These are phyloP conservation scores for Lagenorhynchus albirostris DNA, from an alignment of 2,113 vertebrate species.

Conservation along the genomic window DNA sequence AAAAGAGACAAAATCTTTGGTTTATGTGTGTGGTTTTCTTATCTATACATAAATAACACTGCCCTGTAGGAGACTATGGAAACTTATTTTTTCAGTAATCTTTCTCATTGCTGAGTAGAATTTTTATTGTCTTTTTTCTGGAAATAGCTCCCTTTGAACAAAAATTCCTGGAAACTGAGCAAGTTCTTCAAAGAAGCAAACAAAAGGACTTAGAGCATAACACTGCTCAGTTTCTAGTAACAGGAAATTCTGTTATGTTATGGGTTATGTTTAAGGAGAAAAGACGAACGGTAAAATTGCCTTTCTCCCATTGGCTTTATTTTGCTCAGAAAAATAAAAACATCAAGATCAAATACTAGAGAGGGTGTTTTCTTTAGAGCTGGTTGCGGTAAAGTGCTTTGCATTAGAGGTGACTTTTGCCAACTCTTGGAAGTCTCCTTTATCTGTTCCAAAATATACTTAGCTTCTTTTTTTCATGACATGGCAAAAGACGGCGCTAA, in stretches of 20 bases:
- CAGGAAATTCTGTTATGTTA: background rate
- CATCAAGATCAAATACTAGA: background rate
- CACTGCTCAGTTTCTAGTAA: slow-evolving; percentile 25
- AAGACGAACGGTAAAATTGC: slow-evolving; percentile 49
- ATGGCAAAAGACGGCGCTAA: slow-evolving; percentile 10
- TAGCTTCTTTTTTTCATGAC: background rate
- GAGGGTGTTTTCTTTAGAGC: slow-evolving; percentile 15
- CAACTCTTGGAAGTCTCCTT: slow-evolving; percentile 56
- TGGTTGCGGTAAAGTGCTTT: slow-evolving; percentile 38
- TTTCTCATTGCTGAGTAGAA: slow-evolving; percentile 36
- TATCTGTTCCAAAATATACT: slow-evolving; percentile 42
- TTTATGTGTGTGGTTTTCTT: slow-evolving; percentile 53
- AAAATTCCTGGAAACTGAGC: slow-evolving; percentile 47
- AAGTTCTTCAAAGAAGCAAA: slow-evolving; percentile 25
- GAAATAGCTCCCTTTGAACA: slow-evolving; percentile 33
- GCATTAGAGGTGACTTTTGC: slow-evolving; percentile 42
- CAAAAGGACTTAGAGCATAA: background rate
- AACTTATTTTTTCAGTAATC: slow-evolving; percentile 49
- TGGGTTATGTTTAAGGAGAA: slow-evolving; percentile 44
- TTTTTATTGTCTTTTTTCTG: slow-evolving; percentile 24
- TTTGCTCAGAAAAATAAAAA: slow-evolving; percentile 58
- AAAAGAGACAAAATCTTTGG: slow-evolving; percentile 74
- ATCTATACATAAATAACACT: slow-evolving; percentile 57
- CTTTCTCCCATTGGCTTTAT: slow-evolving; percentile 55
- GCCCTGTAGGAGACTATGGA: slow-evolving; percentile 50